phyloP scores from a whole-genome alignment of 1,140 invertebrate genomes.

The Drosophila ananassae region DNA sequence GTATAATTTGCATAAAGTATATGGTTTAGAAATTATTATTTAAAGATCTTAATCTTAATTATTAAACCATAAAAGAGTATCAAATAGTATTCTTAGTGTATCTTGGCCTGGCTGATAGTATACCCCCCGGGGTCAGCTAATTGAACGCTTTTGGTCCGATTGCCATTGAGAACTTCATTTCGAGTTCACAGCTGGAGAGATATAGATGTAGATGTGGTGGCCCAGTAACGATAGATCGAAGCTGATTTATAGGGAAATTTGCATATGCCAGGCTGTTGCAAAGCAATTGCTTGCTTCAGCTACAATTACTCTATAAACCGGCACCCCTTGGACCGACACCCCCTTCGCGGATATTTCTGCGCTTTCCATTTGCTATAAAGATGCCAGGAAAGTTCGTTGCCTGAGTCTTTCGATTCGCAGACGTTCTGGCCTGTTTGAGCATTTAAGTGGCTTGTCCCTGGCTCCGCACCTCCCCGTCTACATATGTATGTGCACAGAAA shows the following conservation, averaged over 20 bases:
- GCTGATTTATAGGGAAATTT: slow-evolving; percentile 79
- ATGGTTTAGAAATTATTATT: no score
- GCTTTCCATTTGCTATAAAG: not conserved
- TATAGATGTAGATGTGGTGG: slow-evolving; percentile 4
- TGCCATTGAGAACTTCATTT: slow-evolving; percentile 75
- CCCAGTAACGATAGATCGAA: slow-evolving; percentile 35
- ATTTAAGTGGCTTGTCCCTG: slow-evolving; percentile 56
- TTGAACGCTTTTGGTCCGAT: slow-evolving; percentile 58
- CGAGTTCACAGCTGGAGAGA: slow-evolving; percentile 57
- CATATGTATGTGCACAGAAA: not conserved
- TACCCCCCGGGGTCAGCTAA: slow-evolving; percentile 51
- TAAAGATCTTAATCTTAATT: no score
- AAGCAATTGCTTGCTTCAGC: slow-evolving; percentile 13
- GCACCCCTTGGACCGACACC: not conserved
- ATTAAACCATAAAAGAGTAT: no score
- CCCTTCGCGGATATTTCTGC: no score
- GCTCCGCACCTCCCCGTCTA: not conserved
- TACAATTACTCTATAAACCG: not conserved
- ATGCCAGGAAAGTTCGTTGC: slow-evolving; percentile 69
- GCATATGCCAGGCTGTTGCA: slow-evolving; percentile 62
- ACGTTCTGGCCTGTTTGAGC: slow-evolving; percentile 81
- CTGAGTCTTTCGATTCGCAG: slow-evolving; percentile 77
- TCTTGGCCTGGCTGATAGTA: slow-evolving; percentile 7
- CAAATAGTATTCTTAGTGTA: slow-evolving; percentile 18
- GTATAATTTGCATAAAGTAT: no score